Evolutionary conservation across 2,113 vertebrate genomes (phyloP).

Genomic region (Anolis sagrei): DNA sequence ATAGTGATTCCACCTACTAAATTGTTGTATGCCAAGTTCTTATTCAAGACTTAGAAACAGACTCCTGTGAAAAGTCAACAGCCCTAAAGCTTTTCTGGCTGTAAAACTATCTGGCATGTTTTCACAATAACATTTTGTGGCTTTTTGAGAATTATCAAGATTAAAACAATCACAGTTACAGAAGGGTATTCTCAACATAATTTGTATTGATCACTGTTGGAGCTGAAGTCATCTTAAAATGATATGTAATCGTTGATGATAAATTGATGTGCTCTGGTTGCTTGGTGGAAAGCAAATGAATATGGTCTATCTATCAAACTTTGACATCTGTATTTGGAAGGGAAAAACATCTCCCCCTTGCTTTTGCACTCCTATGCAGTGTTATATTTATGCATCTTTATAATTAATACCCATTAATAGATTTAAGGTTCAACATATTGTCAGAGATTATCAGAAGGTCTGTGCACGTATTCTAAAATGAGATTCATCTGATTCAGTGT

Average conservation of each 20-base stretch:
- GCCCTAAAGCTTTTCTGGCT: neutral
- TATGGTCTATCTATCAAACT: rapidly evolving
- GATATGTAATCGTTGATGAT: rapidly evolving
- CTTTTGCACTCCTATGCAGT: rapidly evolving
- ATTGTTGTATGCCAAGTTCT: neutral
- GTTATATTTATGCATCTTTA: rapidly evolving
- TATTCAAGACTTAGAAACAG: neutral
- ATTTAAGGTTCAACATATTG: neutral
- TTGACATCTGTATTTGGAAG: rapidly evolving
- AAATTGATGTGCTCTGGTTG: rapidly evolving
- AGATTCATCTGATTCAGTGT: too few relatives aligned
- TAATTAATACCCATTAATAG: neutral
- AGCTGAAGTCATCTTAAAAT: rapidly evolving
- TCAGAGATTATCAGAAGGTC: neutral
- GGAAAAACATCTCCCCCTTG: rapidly evolving
- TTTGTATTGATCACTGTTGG: neutral
- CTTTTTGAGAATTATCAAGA: neutral
- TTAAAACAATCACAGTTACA: rapidly evolving
- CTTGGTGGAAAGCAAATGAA: rapidly evolving
- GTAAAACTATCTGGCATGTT: neutral
- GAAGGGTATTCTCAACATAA: neutral
- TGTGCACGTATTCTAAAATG: too few relatives aligned
- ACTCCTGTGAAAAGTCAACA: neutral
- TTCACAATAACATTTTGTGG: neutral
- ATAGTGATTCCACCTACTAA: neutral